These are phyloP conservation scores for Drosophila antonietae DNA, from an alignment of 2,888 invertebrate genomes.

Conservation along the genomic window DNA sequence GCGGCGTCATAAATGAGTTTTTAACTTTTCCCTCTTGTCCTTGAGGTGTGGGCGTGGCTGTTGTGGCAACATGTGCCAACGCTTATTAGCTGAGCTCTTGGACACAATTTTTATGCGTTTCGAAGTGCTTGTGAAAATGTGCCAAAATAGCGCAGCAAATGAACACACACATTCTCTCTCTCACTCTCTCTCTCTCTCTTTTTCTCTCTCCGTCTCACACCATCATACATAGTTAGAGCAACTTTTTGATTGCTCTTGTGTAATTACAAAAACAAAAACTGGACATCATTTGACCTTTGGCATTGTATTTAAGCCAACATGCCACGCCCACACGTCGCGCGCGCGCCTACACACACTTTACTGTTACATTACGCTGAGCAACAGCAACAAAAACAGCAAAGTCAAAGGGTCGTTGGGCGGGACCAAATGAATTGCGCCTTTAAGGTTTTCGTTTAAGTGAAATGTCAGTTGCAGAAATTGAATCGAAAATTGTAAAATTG, in stretches of 20 bases:
- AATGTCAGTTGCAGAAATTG: conserved; percentile 85
- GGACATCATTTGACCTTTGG: conserved; percentile 46
- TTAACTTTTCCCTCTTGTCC: conserved; percentile 63
- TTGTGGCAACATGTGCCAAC: conserved; percentile 46
- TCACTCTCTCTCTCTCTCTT: too few relatives aligned
- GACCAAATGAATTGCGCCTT: conserved; percentile 76
- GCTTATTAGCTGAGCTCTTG: conserved; percentile 70
- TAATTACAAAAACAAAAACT: conserved; percentile 28
- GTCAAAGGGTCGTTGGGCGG: conserved; percentile 50
- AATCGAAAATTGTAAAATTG: conserved; percentile 82
- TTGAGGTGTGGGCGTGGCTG: conserved; percentile 44
- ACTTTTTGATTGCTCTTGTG: conserved; percentile 45
- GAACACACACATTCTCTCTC: neutral
- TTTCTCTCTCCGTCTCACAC: neutral
- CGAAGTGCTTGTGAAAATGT: conserved; percentile 49
- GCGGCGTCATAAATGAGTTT: conserved; percentile 77
- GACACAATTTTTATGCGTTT: conserved; percentile 54
- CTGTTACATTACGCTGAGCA: conserved; percentile 23
- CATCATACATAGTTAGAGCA: neutral
- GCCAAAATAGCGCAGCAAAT: conserved; percentile 27
- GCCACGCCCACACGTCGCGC: conserved; percentile 28
- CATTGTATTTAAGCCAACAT: neutral
- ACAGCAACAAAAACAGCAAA: conserved; percentile 22
- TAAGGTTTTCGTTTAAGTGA: conserved; percentile 85
- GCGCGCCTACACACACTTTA: conserved; percentile 12